Conservation (phyloP, 2,888 invertebrate species). For the Agrochola circellaris region DNA sequence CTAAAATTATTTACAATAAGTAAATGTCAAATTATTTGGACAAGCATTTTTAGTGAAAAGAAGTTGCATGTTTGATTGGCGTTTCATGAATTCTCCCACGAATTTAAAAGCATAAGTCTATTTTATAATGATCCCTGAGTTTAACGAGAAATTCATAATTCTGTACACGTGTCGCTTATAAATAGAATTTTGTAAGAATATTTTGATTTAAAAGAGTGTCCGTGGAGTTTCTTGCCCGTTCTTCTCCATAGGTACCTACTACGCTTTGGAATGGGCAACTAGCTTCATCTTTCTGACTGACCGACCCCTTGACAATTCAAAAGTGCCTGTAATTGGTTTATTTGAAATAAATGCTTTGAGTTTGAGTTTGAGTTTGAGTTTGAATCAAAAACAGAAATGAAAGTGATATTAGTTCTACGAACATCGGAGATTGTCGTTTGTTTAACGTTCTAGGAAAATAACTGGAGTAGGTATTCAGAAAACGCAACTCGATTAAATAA, state of each 20-base stretch:
- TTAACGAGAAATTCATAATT: no score
- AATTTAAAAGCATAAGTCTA: not conserved
- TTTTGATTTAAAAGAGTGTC: no score
- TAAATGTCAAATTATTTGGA: not conserved
- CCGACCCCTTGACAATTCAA: no score
- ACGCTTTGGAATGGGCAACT: no score
- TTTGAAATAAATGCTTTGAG: no score
- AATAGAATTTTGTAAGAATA: no score
- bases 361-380: no score
- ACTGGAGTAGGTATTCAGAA: not conserved
- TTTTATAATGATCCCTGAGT: not conserved
- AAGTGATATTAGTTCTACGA: not conserved
- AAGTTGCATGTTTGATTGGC: no score
- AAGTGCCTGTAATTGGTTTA: no score
- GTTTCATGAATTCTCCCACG: not conserved
- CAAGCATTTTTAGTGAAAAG: not conserved
- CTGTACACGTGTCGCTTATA: not conserved
- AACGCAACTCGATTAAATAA: not conserved
- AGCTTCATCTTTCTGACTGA: no score
- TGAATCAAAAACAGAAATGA: not conserved
- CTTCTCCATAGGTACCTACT: no score
- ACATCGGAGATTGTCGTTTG: not conserved
- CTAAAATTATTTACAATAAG: not conserved
- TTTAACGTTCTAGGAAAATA: constrained; percentile 7
- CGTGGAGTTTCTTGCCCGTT: no score